These are phyloP conservation scores for Noctua janthina DNA, from an alignment of 2,888 invertebrate species.

Conservation along the genomic window DNA sequence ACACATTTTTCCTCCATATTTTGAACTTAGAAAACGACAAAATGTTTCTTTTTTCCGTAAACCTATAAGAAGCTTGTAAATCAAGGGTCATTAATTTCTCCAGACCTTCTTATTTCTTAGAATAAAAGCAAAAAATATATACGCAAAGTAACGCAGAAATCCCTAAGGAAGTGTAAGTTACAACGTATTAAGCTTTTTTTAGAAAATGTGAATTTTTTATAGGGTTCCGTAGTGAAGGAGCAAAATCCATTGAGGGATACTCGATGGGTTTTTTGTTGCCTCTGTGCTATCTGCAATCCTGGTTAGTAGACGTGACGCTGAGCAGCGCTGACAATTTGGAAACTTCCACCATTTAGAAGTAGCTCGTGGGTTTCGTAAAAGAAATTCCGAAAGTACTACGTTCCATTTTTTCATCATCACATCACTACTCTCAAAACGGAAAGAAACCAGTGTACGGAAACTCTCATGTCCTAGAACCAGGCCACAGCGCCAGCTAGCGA, in stretches of 20 bases:
- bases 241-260: not conserved
- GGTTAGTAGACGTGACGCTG: no score
- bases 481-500: no score
- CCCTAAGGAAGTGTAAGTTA: conserved; percentile 41
- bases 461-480: no score
- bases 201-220: conserved; percentile 30
- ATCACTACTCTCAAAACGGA: no score
- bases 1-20: not conserved
- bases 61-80: conserved; percentile 34
- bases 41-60: conserved; percentile 2
- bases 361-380: no score
- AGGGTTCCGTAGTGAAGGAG: not conserved
- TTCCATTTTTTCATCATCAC: no score
- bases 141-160: conserved; percentile 27
- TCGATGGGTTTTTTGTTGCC: not conserved
- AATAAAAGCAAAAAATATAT: conserved; percentile 43
- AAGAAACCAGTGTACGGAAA: no score
- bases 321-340: no score
- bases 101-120: conserved; percentile 27
- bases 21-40: not conserved
- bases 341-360: no score
- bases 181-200: conserved; percentile 27
- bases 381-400: no score
- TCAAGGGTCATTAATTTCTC: conserved; percentile 52
- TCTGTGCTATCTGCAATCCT: not conserved